These are phyloP conservation scores for Holothuria leucospilota DNA, from an alignment of 53 echinoderm and acorn worm species.

Conservation along the genomic window DNA sequence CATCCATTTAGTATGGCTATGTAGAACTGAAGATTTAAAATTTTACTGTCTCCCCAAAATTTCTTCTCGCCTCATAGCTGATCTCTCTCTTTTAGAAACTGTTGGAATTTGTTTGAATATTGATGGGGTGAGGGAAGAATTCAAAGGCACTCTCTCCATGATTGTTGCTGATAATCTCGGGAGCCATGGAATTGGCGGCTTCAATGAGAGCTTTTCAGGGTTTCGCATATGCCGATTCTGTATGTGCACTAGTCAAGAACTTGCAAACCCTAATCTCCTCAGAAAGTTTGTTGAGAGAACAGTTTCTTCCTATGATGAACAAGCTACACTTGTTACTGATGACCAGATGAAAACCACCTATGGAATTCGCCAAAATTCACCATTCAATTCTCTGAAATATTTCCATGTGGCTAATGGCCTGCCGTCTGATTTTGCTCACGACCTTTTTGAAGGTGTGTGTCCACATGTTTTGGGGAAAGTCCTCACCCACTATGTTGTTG, in stretches of 20 bases:
- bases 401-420: constrained; percentile 65
- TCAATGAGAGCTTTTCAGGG: constrained; percentile 53
- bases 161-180: constrained; percentile 71
- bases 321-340: constrained; percentile 45
- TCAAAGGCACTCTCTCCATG: constrained; percentile 64
- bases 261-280: not conserved
- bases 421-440: constrained; percentile 63
- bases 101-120: constrained; percentile 22
- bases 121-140: constrained; percentile 48
- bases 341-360: constrained; percentile 50
- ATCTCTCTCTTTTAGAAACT: constrained; percentile 55
- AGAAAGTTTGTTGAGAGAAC: constrained; percentile 39
- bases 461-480: constrained; percentile 54
- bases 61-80: constrained; percentile 41
- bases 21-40: constrained; percentile 33
- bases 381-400: constrained; percentile 56
- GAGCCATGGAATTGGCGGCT: constrained; percentile 66
- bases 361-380: constrained; percentile 60
- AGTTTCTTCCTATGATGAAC: constrained; percentile 49
- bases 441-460: constrained; percentile 68
- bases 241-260: constrained; percentile 46
- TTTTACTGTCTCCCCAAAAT: constrained; percentile 28
- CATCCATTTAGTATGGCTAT: constrained; percentile 49
- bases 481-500: constrained; percentile 4
- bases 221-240: constrained; percentile 63